Percentiles rank a stretch among this genome's conserved stretches.
phyloP scores from a whole-genome alignment of 2,113 vertebrate genomes.

The Smithornis capensis region DNA sequence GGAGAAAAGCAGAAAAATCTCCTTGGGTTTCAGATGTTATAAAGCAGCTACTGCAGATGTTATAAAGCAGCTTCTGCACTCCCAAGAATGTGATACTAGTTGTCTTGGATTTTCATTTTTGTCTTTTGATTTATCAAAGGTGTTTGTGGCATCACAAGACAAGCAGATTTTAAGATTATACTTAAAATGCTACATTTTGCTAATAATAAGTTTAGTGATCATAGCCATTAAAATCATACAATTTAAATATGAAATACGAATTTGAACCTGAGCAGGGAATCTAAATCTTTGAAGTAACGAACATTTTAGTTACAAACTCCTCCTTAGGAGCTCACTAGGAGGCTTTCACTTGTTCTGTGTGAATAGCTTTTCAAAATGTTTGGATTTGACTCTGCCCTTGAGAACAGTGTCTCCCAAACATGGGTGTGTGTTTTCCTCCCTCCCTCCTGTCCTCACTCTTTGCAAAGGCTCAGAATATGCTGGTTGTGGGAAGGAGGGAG shows the following conservation, averaged over 20 bases:
- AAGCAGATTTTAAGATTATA: background rate
- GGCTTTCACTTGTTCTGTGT: background rate
- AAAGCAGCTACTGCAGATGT: background rate
- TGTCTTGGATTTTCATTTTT: background rate
- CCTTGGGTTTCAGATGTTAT: background rate
- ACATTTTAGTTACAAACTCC: background rate
- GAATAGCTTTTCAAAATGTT: background rate
- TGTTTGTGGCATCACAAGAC: background rate
- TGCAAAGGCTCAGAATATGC: background rate
- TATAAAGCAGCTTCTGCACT: background rate
- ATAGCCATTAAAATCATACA: background rate
- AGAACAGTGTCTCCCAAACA: background rate
- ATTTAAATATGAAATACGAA: background rate
- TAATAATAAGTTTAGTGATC: background rate
- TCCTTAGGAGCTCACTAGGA: background rate
- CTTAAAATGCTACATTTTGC: background rate
- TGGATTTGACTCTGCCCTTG: background rate
- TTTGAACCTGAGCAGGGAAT: background rate
- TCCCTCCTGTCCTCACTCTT: background rate
- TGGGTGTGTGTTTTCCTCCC: background rate
- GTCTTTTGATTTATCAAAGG: background rate
- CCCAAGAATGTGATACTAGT: background rate
- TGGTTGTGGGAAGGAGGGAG: background rate
- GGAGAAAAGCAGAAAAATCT: background rate
- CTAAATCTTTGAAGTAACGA: background rate